Base-by-base conservation (phyloP, 2,113 vertebrate genomes). In the Centrocercus urophasianus region DNA sequence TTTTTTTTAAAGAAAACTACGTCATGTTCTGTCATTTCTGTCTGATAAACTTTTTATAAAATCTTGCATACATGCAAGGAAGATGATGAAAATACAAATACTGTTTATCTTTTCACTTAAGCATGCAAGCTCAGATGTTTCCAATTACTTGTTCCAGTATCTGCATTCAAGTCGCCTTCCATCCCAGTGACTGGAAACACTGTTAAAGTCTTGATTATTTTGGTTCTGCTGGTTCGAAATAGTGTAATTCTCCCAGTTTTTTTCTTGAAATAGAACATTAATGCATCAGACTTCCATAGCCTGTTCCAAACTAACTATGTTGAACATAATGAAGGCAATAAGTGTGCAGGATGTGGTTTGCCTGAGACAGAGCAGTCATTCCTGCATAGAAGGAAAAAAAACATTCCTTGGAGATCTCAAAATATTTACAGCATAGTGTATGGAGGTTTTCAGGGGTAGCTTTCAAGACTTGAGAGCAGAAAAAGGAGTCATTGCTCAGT, bases 111-210 rank as follows among this genome's bases (percentile, higher is more conserved):
- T 97, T 96, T 95, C 92, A 89, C 87, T 88, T 95, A 70, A 90
- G 96, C 96, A 96, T 97, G 97, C 94, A 94, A 74, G 83, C 93
- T 91, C 94, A 94, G 82, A 72, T 86, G 47, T 91, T 95, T 90
- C 75, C 83, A 88, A 52, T 96, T 93, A 60, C 90, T 22, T 88
- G 70, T 90, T 95, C 88, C 76, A 80, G 38, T 97, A 82, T 93
- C 90, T 95, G 48, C 92, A 73, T 94, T 93, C 82, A 86, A 94
- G 75, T 83, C 56, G 70, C 56, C 74, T 92, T 91, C 80, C 81
- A 93, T 91, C 85, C 77, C 66, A 81, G 76, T 96, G 93, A 91
- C 94, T 96, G 93, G 86, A 95, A 97, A 79, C 96, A 64, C 66
- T 87, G 87, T 91, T 91, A 50, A 89, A 56, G 57, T 81, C 85